Evolutionary conservation across 2,797 vertebrate species (phyloP).

Genomic region (Harpagifer antarcticus): DNA sequence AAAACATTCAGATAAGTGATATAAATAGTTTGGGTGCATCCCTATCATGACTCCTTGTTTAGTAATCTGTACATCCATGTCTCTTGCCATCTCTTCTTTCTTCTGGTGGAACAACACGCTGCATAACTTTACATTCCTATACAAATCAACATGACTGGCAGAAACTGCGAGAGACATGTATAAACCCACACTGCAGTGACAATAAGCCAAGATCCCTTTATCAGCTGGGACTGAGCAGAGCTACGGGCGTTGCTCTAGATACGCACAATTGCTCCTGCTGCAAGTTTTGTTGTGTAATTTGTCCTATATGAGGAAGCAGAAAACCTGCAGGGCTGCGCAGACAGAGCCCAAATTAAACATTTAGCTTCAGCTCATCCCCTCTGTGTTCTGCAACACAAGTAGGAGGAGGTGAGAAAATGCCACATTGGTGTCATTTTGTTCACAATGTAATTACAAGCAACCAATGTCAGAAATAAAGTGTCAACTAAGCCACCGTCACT

Average conservation of each 20-base stretch:
- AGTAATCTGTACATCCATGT: not conserved
- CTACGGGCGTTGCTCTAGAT: not conserved
- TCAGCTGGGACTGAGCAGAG: not conserved
- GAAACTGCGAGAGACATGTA: conserved; percentile 16
- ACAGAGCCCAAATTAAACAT: conserved; percentile 17
- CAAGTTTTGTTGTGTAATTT: conserved; percentile 9
- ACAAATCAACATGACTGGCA: not conserved
- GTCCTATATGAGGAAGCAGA: conserved; percentile 7
- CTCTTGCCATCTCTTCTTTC: too few relatives aligned
- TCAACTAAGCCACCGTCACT: not conserved
- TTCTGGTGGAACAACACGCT: too few relatives aligned
- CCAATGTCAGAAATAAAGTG: not conserved
- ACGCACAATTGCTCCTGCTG: not conserved
- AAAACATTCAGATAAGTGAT: not conserved
- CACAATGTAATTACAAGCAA: not conserved
- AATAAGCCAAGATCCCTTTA: not conserved
- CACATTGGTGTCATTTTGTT: not conserved
- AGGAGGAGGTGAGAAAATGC: not conserved
- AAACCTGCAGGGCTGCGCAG: not conserved
- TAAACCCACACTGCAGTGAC: conserved; percentile 2
- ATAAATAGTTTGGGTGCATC: not conserved
- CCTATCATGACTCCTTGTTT: not conserved
- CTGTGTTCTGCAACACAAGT: not conserved
- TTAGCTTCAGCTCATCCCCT: not conserved
- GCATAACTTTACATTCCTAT: not conserved